Base-by-base conservation (phyloP, 92 coral and sea anemone species). In the Palythoa grandiflora region DNA sequence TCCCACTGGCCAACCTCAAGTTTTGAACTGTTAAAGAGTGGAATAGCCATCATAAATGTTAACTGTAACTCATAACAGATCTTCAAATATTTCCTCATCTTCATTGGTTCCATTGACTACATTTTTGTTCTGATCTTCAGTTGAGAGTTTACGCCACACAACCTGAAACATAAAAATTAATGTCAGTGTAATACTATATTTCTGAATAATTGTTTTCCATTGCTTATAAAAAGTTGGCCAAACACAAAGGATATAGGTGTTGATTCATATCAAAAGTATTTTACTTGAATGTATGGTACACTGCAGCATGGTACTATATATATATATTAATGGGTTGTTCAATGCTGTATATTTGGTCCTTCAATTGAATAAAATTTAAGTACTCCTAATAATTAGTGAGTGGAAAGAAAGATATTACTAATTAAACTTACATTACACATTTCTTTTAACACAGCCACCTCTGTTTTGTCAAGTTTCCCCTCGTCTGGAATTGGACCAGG, bases 101-200 rank as follows among this genome's bases (percentile, higher is more conserved):
- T 87, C 91, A 20, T 54, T 70, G 12, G 87, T 88, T 44, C 88
- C 92, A 76, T 83, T 90, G 14, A 79, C 66, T 16, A 79, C 89
- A 79, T 83, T 87, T 38, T 84, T 87, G n/a, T 87, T 80, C 16
- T 89, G 85, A 44, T 90, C 94, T 21, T 93, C 96, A 86, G 89
- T 89, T 76, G 99, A 95, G 61, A 96, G 88, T 89, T 96, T 96
- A 84, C 96, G 90, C 99, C 99, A 96, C 13, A 96, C 99, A 92
- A 95, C 98, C 99, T 96, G 76, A 65, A 92, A 92, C 39, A 57
- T 47, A 84, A 47, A 11, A 28, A 28, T 28, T 28, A 28, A 28
- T 28, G 28, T 28, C 28, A 28, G 28, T 28, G 28, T 28, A 28
- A 28, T 28, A 28, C 28, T 28, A 28, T 28, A 28, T 28, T 28